These are phyloP conservation scores for Sebastes dallii DNA, from an alignment of 2,797 vertebrate genomes.

Conservation along the genomic window DNA sequence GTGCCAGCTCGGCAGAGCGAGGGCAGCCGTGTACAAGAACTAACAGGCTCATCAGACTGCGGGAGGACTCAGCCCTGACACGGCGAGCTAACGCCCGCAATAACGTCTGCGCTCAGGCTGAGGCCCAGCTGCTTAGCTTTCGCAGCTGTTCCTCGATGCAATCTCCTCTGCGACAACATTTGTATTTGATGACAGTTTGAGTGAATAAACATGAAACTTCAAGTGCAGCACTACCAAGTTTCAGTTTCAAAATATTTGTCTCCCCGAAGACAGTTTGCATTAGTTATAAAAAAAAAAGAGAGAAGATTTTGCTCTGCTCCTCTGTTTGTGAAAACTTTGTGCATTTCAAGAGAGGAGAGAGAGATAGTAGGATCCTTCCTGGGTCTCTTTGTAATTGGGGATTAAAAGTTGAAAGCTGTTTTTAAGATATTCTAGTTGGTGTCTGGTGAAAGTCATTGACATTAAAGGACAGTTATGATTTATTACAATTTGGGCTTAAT, in stretches of 20 bases:
- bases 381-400: neutral
- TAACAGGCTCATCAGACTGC: slow-evolving; percentile 56
- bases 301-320: neutral
- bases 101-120: slow-evolving; percentile 24
- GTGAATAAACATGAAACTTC: slow-evolving; percentile 4
- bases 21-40: slow-evolving; percentile 41
- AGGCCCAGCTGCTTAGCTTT: slow-evolving; percentile 32
- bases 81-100: slow-evolving; percentile 4
- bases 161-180: neutral
- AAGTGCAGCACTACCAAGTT: neutral
- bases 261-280: slow-evolving; percentile 7
- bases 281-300: neutral
- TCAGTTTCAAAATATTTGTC: slow-evolving; percentile 19
- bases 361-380: no score
- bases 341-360: neutral
- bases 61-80: slow-evolving; percentile 39
- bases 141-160: slow-evolving; percentile 38
- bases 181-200: slow-evolving; percentile 29
- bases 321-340: neutral
- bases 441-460: neutral
- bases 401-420: neutral
- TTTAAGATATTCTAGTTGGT: neutral
- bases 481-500: neutral
- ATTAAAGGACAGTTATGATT: neutral
- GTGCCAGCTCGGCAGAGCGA: slow-evolving; percentile 44